Evolutionary conservation across 2,797 vertebrate species (phyloP).

Genomic region (Oophaga sylvatica): DNA sequence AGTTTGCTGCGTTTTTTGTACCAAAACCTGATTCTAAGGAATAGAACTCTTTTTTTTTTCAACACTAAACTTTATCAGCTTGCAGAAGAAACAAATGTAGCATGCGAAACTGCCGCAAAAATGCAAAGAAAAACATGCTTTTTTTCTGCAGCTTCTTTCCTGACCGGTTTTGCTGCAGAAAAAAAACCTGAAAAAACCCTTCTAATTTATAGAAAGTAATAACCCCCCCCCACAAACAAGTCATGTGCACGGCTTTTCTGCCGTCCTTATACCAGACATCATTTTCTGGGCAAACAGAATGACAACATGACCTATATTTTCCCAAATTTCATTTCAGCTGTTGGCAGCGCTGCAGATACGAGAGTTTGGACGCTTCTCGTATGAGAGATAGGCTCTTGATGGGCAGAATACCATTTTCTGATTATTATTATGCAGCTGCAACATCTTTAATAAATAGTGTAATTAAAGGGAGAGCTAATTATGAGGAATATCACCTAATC

Average conservation of each 20-base stretch:
- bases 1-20: no score
- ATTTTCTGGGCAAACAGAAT: neutral
- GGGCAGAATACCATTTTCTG: neutral
- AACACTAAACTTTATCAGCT: no score
- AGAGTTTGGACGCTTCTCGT: constrained; percentile 8
- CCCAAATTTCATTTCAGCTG: neutral
- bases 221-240: neutral
- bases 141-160: no score
- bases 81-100: no score
- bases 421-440: constrained; percentile 5
- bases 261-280: neutral
- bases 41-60: no score
- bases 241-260: neutral
- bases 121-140: no score
- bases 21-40: no score
- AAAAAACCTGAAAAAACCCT: no score
- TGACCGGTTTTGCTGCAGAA: no score
- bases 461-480: constrained; percentile 25
- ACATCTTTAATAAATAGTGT: constrained; percentile 19
- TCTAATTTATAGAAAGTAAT: neutral
- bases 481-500: constrained; percentile 10
- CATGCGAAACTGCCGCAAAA: no score
- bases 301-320: constrained; percentile 10
- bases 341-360: neutral
- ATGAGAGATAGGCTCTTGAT: neutral